Evolutionary conservation across 1,140 invertebrate species (phyloP), one percentile per base, ranked within the genome.

Genomic region (Trichonephila clavata): DNA sequence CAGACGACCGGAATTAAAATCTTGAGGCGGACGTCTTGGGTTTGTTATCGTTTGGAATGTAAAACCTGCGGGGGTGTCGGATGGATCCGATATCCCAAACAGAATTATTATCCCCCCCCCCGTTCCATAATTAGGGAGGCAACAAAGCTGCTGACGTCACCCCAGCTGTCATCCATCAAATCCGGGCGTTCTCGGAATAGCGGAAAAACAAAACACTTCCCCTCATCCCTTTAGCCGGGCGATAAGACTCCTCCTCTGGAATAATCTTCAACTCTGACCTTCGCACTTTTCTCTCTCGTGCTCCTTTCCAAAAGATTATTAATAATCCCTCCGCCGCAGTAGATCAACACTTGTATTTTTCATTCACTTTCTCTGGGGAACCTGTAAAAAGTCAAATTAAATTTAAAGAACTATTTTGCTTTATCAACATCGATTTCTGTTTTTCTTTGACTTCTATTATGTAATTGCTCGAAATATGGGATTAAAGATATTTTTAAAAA

Each of bases 61-160:
- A 84, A 84, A 84, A 84, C 81, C 81, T 57, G 43, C 57, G 71
- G 71, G 71, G 71, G n/a, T 43, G 59, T 18, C 60, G 59, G 57
- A n/a, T 61, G 84, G 84, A 86, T 86, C 84, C 84, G 84, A 63
- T 86, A 86, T 86, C 84, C 84, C 81, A 63, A 86, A 86, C 84
- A 86, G 84, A 86, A 86, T 86, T 86, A 86, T 86, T 86, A 86
- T 86, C 84, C 71, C 68, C 65, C 84, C 71, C 68, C 65, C 81
- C 81, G 81, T 63, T 86, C 84, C 84, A 86, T 86, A 86, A 86
- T 86, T 86, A 86, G 60, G 84, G 59, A 63, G 84, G 84, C 84
- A 86, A 86, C 84, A 86, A 86, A 86, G 84, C 59, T 86, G 84
- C 84, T 86, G 84, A 86, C 84, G 84, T 86, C 84, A 86, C 84